These are phyloP conservation scores for Catharus bicknelli DNA, from an alignment of 2,113 vertebrate species.

Conservation along the genomic window DNA sequence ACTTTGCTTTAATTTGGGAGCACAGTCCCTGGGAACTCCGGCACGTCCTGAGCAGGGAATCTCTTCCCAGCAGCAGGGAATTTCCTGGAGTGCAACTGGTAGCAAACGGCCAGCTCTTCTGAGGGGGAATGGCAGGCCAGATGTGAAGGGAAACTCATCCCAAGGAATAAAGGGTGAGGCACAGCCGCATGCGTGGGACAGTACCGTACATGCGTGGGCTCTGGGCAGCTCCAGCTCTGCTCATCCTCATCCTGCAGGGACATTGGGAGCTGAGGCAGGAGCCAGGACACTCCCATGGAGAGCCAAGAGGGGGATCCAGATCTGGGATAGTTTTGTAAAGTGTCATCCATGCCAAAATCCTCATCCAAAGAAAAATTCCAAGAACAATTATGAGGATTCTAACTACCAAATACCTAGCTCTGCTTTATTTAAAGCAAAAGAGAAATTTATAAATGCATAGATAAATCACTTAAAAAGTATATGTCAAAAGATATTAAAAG, in stretches of 20 bases:
- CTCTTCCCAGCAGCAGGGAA: neutral
- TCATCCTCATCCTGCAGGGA: neutral
- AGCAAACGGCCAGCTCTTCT: neutral
- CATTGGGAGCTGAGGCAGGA: neutral
- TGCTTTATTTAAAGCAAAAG: conserved; percentile 11
- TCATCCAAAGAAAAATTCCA: conserved; percentile 51
- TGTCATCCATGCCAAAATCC: neutral
- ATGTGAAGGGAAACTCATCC: neutral
- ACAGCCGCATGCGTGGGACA: rapidly evolving
- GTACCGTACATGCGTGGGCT: rapidly evolving
- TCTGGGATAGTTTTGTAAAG: neutral
- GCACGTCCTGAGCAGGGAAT: neutral
- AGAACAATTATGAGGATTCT: conserved; percentile 8
- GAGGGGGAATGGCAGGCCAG: neutral
- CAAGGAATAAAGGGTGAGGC: rapidly evolving
- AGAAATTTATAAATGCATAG: neutral
- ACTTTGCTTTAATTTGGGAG: neutral
- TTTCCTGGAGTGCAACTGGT: neutral
- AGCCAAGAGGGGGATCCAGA: neutral
- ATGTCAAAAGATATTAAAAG: neutral
- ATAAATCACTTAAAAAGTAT: neutral
- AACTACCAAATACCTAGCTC: conserved; percentile 4
- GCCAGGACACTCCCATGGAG: neutral
- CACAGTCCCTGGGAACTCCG: neutral
- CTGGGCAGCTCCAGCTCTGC: neutral